Conservation (phyloP, 2,888 invertebrate genomes). For the Noctua comes region DNA sequence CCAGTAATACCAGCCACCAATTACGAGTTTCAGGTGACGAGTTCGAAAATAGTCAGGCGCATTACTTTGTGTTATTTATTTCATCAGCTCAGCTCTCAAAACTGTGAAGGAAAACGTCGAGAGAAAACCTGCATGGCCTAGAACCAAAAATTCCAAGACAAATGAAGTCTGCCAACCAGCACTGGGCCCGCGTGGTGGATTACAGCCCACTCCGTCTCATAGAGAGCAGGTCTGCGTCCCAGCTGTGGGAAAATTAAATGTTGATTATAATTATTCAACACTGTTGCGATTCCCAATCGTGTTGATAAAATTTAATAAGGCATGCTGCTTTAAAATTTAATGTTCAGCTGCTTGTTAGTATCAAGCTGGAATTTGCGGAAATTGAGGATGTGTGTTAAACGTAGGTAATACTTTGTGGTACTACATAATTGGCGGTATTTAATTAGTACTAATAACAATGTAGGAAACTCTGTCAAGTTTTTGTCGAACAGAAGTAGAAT, state of each 20-base stretch:
- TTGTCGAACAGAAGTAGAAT: not conserved
- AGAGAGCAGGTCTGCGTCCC: not conserved
- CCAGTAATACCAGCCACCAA: not conserved
- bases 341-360: slow-evolving; percentile 35
- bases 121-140: not conserved
- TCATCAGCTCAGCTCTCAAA: not conserved
- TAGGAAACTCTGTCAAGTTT: slow-evolving; percentile 10
- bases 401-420: slow-evolving; percentile 11
- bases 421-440: slow-evolving; percentile 19
- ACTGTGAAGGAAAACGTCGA: not conserved
- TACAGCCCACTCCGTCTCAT: not conserved
- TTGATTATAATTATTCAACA: not conserved
- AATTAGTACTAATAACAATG: slow-evolving; percentile 31
- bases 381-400: slow-evolving; percentile 25
- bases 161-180: not conserved
- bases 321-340: slow-evolving; percentile 34
- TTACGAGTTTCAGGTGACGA: not conserved
- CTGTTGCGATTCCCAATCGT: not conserved
- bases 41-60: not conserved
- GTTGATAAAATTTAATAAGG: slow-evolving; percentile 18
- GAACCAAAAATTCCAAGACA: not conserved
- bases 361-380: slow-evolving; percentile 22
- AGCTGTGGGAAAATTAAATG: not conserved
- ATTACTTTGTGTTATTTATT: not conserved
- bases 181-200: not conserved